Evolutionary conservation across 2,797 vertebrate genomes (phyloP), one percentile per base, ranked within the genome.

Genomic region (Chelidonichthys spinosus): DNA sequence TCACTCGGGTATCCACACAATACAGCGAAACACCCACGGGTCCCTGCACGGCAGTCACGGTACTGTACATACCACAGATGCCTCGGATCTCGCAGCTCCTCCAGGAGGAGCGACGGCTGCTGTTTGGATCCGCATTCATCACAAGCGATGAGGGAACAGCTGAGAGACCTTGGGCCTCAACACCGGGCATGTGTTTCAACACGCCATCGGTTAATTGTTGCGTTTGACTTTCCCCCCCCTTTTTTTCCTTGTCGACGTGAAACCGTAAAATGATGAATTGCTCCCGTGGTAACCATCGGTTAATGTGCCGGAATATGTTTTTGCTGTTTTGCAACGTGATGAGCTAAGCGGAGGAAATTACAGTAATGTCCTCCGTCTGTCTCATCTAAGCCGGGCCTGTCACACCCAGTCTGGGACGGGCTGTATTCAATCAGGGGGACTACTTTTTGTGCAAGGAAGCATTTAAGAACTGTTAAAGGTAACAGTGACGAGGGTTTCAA

Each of bases 371-470:
- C 43, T 68, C 35, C 33, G 78, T 82, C 73, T 69, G 81, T 63
- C 72, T 65, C 8, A 11, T 65, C 62, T 79, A 36, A 79, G 75
- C 71, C 39, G 0, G 2, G 32, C 53, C 59, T 15, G 85, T 74
- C 72, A 77, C 88, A 69, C 87, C 86, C 82, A 82, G 77, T 81
- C 82, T 76, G 15, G 60, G 55, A 49, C 47, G 53, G 74, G 55
- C 40, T 65, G 4, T 4, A 14, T 32, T 40, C 18, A 72, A 50
- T 10, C 60, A 42, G 61, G 55, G 25, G 53, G 53, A 36, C 40
- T 39, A 14, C 9, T 43, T 40, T 70, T 42, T 56, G 18, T 61
- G 5, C 2, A 15, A 11, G 25, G 25, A 25, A 2, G 25, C 25
- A 25, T 25, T 2, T 25, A 25, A 25, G 25, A 25, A 4, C 39